A percentile compares a stretch with the other conserved stretches of the same genome.
Evolutionary conservation across 2,113 vertebrate species (phyloP).

Genomic region (Conger conger): DNA sequence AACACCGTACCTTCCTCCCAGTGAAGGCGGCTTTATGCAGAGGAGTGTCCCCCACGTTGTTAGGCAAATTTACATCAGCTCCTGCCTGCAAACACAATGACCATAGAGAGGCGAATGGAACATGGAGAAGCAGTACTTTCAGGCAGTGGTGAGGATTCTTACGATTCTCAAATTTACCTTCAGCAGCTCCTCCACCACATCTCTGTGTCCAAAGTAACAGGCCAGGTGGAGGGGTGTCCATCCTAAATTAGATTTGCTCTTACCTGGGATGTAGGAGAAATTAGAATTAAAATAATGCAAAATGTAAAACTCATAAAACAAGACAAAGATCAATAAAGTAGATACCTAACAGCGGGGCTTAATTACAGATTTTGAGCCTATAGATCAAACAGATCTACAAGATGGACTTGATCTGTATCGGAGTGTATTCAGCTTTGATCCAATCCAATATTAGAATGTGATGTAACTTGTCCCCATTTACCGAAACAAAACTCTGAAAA

Average conservation of each 20-base stretch:
- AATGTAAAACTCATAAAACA: background rate
- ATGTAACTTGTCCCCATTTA: no score
- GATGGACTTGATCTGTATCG: no score
- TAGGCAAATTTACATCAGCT: constrained; percentile 85
- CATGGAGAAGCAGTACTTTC: background rate
- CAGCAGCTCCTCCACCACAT: constrained; percentile 86
- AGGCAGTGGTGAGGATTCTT: background rate
- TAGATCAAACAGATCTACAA: background rate
- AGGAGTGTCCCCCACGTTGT: constrained; percentile 89
- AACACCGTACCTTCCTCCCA: constrained; percentile 80
- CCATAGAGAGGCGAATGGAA: background rate
- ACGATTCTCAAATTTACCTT: constrained; percentile 69
- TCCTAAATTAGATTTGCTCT: constrained; percentile 90
- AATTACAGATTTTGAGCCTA: background rate
- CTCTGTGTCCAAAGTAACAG: constrained; percentile 91
- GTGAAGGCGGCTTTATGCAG: constrained; percentile 96
- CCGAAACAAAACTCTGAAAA: no score
- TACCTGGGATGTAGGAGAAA: constrained; percentile 67
- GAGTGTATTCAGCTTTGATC: no score
- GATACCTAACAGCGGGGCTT: background rate
- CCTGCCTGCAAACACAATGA: constrained; percentile 73
- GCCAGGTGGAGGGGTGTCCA: constrained; percentile 96
- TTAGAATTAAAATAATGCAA: background rate
- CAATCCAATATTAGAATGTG: no score
- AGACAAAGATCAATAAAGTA: background rate